Conservation (phyloP, 2,888 invertebrate species). For the Lithophane socia region DNA sequence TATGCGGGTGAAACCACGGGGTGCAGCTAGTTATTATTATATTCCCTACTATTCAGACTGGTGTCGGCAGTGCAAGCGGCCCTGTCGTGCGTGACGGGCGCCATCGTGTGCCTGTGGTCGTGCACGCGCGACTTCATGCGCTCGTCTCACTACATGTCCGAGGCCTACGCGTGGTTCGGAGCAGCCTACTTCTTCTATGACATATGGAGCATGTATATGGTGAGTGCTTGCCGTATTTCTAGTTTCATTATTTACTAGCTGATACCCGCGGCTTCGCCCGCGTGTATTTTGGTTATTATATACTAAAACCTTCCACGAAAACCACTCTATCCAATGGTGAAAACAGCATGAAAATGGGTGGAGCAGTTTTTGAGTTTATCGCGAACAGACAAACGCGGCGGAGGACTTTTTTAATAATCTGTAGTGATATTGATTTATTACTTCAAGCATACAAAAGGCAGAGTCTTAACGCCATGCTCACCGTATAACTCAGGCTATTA, state of each 20-base stretch:
- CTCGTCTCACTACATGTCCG: conserved; percentile 93
- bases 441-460: neutral
- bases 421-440: neutral
- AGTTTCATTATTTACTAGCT: neutral
- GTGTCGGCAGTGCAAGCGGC: conserved; percentile 94
- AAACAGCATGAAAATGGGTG: too few relatives aligned
- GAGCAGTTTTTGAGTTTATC: too few relatives aligned
- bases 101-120: conserved; percentile 92
- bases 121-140: conserved; percentile 92
- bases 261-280: too few relatives aligned
- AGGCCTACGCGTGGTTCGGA: conserved; percentile 95
- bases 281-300: too few relatives aligned
- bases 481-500: neutral
- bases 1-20: too few relatives aligned
- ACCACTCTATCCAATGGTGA: too few relatives aligned
- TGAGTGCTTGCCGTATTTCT: conserved; percentile 74
- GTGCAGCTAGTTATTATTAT: too few relatives aligned
- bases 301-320: too few relatives aligned
- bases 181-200: conserved; percentile 95
- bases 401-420: too few relatives aligned
- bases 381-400: too few relatives aligned
- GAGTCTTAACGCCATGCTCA: neutral
- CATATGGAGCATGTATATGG: conserved; percentile 95
- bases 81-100: conserved; percentile 92
- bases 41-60: conserved; percentile 84